A percentile compares a stretch with the other conserved stretches of the same genome.
Evolutionary conservation across 2,797 vertebrate genomes (phyloP).

Genomic region (Gambusia yucatana): DNA sequence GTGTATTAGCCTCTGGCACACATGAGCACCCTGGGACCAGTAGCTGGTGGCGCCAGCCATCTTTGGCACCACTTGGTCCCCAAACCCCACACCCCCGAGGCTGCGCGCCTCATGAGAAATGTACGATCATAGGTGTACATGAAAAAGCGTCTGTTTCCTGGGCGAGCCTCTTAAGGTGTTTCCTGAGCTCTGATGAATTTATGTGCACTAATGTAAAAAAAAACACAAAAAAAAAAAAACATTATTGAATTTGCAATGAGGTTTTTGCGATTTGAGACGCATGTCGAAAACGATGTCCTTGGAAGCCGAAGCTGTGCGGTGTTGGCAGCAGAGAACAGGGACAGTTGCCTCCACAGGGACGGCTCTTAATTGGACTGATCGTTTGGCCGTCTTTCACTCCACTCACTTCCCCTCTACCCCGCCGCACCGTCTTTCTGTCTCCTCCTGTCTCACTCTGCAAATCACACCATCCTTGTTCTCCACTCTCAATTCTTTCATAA

Average conservation of each 20-base stretch:
- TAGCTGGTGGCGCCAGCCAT: conserved; percentile 69
- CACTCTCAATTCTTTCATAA: conserved; percentile 10
- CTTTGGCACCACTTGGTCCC: conserved; percentile 61
- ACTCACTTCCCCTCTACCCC: conserved; percentile 35
- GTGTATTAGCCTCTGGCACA: conserved; percentile 71
- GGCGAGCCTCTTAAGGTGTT: conserved; percentile 22
- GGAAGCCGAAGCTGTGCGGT: conserved; percentile 46
- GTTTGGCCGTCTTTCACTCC: conserved; percentile 67
- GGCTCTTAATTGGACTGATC: conserved; percentile 75
- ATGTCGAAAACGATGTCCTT: conserved; percentile 54
- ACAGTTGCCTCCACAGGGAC: conserved; percentile 60
- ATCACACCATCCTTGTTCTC: conserved; percentile 7
- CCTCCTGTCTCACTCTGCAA: conserved; percentile 6
- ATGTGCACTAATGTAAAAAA: background rate
- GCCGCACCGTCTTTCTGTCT: conserved; percentile 28
- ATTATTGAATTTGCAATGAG: conserved; percentile 36
- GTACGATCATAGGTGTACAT: conserved; percentile 22
- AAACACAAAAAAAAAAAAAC: too few species aligned
- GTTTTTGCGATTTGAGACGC: conserved; percentile 30
- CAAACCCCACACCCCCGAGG: conserved; percentile 42
- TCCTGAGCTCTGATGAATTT: conserved; percentile 30
- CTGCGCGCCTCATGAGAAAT: conserved; percentile 43
- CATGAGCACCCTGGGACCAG: conserved; percentile 65
- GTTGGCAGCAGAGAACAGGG: conserved; percentile 53
- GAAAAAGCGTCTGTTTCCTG: conserved; percentile 23